Percentiles rank a stretch among this genome's conserved stretches.
These are phyloP conservation scores for Pentamera pediparva DNA, from an alignment of 53 echinoderm and acorn worm species.

Conservation along the genomic window DNA sequence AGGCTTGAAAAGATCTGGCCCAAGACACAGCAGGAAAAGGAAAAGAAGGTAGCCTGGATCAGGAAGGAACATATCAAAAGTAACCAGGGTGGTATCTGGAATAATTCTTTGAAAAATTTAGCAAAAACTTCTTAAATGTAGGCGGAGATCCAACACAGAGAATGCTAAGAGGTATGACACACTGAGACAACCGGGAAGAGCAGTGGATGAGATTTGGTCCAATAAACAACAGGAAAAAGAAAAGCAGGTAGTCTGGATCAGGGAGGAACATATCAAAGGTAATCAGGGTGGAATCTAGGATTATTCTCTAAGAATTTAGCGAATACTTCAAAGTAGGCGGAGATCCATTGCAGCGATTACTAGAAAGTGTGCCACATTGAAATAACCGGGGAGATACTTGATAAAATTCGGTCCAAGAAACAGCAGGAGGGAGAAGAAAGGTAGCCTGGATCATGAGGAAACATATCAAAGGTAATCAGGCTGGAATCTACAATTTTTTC, in stretches of 20 bases:
- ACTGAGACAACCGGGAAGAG: constrained; percentile 70
- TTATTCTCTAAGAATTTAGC: no score
- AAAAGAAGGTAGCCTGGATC: constrained; percentile 84
- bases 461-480: constrained; percentile 73
- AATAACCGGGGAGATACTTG: constrained; percentile 71
- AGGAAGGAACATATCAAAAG: constrained; percentile 91
- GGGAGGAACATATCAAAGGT: constrained; percentile 92
- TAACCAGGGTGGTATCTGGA: no score
- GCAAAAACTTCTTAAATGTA: neutral
- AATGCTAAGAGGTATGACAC: constrained; percentile 60
- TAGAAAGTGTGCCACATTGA: constrained; percentile 69
- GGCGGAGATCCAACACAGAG: no score
- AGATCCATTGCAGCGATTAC: no score
- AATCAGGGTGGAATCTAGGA: no score
- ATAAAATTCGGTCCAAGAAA: constrained; percentile 90
- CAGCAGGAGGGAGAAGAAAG: constrained; percentile 76
- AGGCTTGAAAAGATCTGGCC: neutral
- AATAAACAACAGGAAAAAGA: constrained; percentile 87
- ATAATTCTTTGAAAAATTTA: no score
- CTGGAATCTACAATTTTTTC: no score
- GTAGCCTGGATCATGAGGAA: constrained; percentile 88
- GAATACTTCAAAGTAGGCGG: no score
- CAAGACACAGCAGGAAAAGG: constrained; percentile 69
- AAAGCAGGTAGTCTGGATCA: constrained; percentile 80
- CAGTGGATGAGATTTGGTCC: constrained; percentile 82